phyloP scores from a whole-genome alignment of 2,797 vertebrate species.

The Poeciliopsis gracilis region DNA sequence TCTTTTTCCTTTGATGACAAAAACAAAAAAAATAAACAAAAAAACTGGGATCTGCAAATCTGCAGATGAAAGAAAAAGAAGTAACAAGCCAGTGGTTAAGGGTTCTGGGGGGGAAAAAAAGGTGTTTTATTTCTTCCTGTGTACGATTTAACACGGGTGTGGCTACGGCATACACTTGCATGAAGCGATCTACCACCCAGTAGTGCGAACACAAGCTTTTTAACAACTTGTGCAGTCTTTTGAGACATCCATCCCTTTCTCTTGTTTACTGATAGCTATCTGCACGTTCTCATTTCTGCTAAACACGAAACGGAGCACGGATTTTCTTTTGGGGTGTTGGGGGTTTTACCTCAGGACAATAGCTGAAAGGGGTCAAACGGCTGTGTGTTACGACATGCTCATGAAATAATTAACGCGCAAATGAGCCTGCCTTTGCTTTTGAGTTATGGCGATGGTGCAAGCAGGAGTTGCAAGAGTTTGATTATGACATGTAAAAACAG shows the following conservation, averaged over 20 bases:
- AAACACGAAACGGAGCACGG: constrained; percentile 51
- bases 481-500: neutral
- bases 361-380: constrained; percentile 70
- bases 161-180: constrained; percentile 36
- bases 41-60: constrained; percentile 61
- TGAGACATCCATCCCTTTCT: constrained; percentile 47
- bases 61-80: constrained; percentile 37
- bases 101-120: constrained; percentile 33
- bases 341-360: constrained; percentile 43
- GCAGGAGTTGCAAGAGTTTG: neutral
- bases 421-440: neutral
- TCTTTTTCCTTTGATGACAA: constrained; percentile 5
- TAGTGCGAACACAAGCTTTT: constrained; percentile 35
- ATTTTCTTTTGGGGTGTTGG: constrained; percentile 38
- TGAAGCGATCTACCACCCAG: constrained; percentile 65
- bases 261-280: constrained; percentile 74
- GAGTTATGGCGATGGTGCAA: neutral
- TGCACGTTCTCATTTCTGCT: constrained; percentile 73
- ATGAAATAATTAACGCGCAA: constrained; percentile 11
- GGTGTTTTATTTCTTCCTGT: constrained; percentile 52
- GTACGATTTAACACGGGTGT: constrained; percentile 65
- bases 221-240: constrained; percentile 45
- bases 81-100: constrained; percentile 15
- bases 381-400: constrained; percentile 39
- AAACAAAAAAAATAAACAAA: neutral